Percentiles rank a stretch among this genome's conserved stretches.
phyloP scores from a whole-genome alignment of 2,888 invertebrate species.

The Sarcophaga carnaria region DNA sequence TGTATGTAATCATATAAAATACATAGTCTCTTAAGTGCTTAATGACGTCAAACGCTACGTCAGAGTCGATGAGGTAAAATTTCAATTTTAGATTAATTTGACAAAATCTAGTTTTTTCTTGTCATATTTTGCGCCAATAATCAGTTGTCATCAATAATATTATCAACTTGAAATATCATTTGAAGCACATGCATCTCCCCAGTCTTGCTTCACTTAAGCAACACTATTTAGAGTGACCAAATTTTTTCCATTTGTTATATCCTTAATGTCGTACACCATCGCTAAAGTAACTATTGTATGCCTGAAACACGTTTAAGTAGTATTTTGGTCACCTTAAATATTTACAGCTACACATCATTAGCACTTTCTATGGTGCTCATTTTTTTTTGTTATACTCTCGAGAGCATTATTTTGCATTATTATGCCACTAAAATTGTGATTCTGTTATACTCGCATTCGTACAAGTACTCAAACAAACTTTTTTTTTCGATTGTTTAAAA shows the following conservation, averaged over 20 bases:
- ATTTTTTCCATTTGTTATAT: too few species aligned
- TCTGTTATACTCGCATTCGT: conserved; percentile 19
- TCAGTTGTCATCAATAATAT: conserved; percentile 39
- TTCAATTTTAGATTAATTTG: neutral
- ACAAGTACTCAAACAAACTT: conserved; percentile 10
- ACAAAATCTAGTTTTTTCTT: conserved; percentile 13
- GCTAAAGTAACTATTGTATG: too few species aligned
- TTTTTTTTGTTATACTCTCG: conserved; percentile 28
- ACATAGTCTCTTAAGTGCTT: conserved; percentile 50
- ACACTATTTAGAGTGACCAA: neutral
- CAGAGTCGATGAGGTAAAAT: neutral
- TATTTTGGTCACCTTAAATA: neutral
- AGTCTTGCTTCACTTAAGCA: neutral
- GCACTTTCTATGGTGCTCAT: neutral
- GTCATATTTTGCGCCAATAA: conserved; percentile 20
- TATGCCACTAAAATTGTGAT: conserved; percentile 8
- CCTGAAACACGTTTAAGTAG: too few species aligned
- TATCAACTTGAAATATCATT: conserved; percentile 27
- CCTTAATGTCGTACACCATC: too few species aligned
- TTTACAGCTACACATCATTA: neutral
- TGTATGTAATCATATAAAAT: neutral
- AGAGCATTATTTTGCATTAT: conserved; percentile 43
- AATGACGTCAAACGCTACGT: conserved; percentile 51
- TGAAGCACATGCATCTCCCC: neutral
- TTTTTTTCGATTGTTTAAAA: conserved; percentile 12